phyloP scores from a whole-genome alignment of 2,797 vertebrate genomes.

The Bucorvus abyssinicus region DNA sequence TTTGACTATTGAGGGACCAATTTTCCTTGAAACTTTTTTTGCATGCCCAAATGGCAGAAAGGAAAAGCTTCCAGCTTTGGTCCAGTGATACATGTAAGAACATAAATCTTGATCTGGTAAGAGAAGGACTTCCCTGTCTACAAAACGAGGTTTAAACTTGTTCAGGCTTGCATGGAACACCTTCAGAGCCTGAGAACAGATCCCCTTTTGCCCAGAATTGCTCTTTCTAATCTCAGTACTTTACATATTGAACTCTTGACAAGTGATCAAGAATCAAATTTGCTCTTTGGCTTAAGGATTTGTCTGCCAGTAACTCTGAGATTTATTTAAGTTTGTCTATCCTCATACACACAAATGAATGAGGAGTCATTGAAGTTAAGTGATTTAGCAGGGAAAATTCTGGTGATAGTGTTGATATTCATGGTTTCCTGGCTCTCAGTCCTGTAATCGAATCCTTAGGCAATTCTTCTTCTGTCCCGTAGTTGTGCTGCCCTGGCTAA shows the following conservation, averaged over 20 bases:
- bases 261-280: background rate
- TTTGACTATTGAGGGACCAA: background rate
- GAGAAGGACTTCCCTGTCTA: background rate
- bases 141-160: background rate
- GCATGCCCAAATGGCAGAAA: background rate
- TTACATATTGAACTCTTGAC: background rate
- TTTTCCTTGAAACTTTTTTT: background rate
- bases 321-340: background rate
- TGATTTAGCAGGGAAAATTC: background rate
- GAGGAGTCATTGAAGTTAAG: background rate
- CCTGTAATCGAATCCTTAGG: background rate
- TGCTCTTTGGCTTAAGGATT: background rate
- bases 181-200: background rate
- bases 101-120: background rate
- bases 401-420: background rate
- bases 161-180: background rate
- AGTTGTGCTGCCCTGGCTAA: background rate
- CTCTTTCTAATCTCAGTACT: background rate
- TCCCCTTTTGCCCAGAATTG: background rate
- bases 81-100: background rate
- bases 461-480: background rate
- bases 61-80: background rate
- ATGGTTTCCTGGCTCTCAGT: conserved; percentile 20
- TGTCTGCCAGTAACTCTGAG: background rate
- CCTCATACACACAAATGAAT: background rate